phyloP scores from a whole-genome alignment of 2,888 invertebrate genomes.

The Artemia sinica region DNA sequence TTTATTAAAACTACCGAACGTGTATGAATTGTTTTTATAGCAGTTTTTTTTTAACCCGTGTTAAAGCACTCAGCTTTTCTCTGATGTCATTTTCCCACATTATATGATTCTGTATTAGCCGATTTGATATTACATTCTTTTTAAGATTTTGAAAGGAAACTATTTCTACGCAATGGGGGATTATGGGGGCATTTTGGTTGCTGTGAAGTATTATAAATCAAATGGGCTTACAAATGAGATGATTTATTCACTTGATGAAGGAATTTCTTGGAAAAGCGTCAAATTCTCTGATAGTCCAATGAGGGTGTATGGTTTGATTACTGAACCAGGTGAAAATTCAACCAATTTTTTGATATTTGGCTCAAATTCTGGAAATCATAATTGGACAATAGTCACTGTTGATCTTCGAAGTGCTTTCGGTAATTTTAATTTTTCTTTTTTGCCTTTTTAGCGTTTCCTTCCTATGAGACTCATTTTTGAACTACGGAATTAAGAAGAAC shows the following conservation, averaged over 20 bases:
- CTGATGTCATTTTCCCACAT: background rate
- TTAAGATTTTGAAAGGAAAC: conserved; percentile 48
- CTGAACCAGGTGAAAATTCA: conserved; percentile 82
- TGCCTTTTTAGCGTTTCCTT: too few relatives aligned
- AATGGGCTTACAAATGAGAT: conserved; percentile 59
- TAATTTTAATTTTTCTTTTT: conserved; percentile 28
- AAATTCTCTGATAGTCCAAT: conserved; percentile 51
- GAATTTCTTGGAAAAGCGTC: conserved; percentile 56
- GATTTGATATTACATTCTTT: conserved; percentile 9
- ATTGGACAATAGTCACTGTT: conserved; percentile 70
- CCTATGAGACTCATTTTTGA: too few relatives aligned
- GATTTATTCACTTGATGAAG: conserved; percentile 68
- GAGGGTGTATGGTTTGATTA: conserved; percentile 73
- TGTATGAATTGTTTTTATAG: too few relatives aligned
- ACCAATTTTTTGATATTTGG: conserved; percentile 82
- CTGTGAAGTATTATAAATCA: conserved; percentile 60
- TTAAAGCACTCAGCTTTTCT: too few relatives aligned
- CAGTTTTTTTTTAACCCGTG: too few relatives aligned
- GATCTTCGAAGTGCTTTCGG: conserved; percentile 40
- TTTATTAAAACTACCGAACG: too few relatives aligned
- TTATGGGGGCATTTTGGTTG: conserved; percentile 70
- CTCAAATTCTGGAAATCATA: conserved; percentile 49
- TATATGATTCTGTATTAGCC: background rate
- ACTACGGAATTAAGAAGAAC: too few relatives aligned
- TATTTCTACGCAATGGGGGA: conserved; percentile 78